Base-by-base conservation (phyloP, 2,888 invertebrate genomes). In the Laspeyria flexula region DNA sequence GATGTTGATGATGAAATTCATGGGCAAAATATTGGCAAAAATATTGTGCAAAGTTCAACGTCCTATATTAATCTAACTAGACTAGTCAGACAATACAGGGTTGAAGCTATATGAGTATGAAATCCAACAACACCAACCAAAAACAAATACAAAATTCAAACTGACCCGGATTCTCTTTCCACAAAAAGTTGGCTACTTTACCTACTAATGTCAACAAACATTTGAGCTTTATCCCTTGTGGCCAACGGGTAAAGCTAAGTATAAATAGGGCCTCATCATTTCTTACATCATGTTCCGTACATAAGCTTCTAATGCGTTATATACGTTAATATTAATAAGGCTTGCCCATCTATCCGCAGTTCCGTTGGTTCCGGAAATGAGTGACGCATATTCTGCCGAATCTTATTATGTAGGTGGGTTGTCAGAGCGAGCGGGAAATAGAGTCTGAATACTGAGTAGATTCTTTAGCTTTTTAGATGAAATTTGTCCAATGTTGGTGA, bases 311-410 rank as follows among this genome's bases (percentile, higher is more conserved):
- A 42, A 42, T 37, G 31, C 29, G 37, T 50, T 42, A 11, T 41
- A 33, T 29, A 43, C 25, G 52, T 67, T 55, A 67, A 67, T 67
- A 62, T 60, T 67, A 65, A 67, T 62, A 62, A 57, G 40, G 35
- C 13, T 11, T 37, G 45, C 42, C 42, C 52, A 41, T 41, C 37
- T 49, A 58, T 33, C 38, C 49, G 42, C 4, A 51, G 38, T 45
- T 61, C 39, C 52, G 50, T 30, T 27, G 30, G 52, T 33, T 29
- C 37, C 9, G 56, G 50, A 65, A 53, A 51, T 41, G 53, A 40
- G 38, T 45, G 53, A 49, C 49, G 52, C 47, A 59, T 59, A 62
- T 56, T 64, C 48, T 49, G 34, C 18, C 27, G 21, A 51, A 41
- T 45, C 35, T 50, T 46, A 51, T 53, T 59, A 51, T 38, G 25